phyloP scores from a whole-genome alignment of 2,113 vertebrate species.

The Daboia siamensis region DNA sequence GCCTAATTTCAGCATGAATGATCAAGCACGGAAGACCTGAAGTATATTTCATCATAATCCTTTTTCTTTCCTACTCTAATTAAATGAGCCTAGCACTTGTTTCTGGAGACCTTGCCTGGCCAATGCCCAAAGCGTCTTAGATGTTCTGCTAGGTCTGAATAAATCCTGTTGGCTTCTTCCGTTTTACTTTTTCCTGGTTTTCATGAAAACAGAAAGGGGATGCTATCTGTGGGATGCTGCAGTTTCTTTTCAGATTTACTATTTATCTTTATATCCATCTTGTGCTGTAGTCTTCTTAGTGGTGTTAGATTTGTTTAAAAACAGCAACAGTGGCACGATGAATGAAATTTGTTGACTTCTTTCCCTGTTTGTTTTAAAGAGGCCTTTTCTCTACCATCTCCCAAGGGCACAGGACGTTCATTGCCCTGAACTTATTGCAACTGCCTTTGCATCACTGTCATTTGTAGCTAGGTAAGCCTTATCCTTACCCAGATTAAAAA shows the following conservation, averaged over 20 bases:
- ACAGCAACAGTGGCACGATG: slow-evolving; percentile 47
- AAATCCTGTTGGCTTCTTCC: slow-evolving; percentile 47
- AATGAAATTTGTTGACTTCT: slow-evolving; percentile 25
- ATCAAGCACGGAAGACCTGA: not conserved
- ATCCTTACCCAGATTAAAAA: slow-evolving; percentile 66
- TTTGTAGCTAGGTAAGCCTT: slow-evolving; percentile 67
- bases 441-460: slow-evolving; percentile 53
- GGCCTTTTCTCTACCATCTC: slow-evolving; percentile 52
- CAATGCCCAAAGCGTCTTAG: not conserved
- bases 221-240: slow-evolving; percentile 9
- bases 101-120: not conserved
- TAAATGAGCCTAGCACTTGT: not conserved
- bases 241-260: slow-evolving; percentile 43
- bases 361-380: slow-evolving; percentile 28
- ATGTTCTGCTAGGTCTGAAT: not conserved
- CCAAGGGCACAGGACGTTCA: slow-evolving; percentile 31
- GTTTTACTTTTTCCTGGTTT: slow-evolving; percentile 47
- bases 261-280: slow-evolving; percentile 49
- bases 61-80: not conserved
- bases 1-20: not conserved
- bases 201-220: slow-evolving; percentile 25
- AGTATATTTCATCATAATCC: not conserved
- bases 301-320: slow-evolving; percentile 55
- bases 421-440: slow-evolving; percentile 43
- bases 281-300: slow-evolving; percentile 63